Base-by-base conservation (phyloP, 2,797 vertebrate genomes). In the Orestias chungarensis region DNA sequence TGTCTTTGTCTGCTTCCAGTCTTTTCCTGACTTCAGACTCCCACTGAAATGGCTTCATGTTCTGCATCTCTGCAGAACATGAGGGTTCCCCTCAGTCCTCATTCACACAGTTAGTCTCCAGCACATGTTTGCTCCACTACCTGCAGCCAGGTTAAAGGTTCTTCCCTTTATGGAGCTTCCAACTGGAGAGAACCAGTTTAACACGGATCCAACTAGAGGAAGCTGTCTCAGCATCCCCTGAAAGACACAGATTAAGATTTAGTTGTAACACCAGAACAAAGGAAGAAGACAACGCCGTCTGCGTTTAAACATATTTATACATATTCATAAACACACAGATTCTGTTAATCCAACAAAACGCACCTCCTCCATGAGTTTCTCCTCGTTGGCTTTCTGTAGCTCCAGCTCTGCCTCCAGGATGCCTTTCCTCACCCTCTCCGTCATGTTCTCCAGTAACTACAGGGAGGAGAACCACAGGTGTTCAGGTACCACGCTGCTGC, bases 371-470 rank as follows among this genome's bases (percentile, higher is more conserved):
- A 98, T 86, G 43, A 99, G 96, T 23, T 96, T 96, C 40, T 98
- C 96, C 84, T 99, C 96, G 1, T 91, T 97, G 52, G 96, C 96
- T 88, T 95, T 97, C 79, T 96, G 95, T 46, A 99, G 94, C 85
- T 99, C 96, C 40, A 93, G 89, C 67, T 99, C 97, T 4, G 98
- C 98, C 88, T 99, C 98, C 89, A 94, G 92, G 81, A 99, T 99
- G 42, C 98, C 98, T 90, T 95, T 98, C 87, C 96, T 95, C 80
- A 99, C 96, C 40, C 99, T 95, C 85, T 99, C 98, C 0, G 97
- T 98, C 97, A 99, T 98, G 90, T 99, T 99, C 89, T 99, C 97
- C 88, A 99, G 80, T 27, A 99, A 90, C 98, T 99, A 23, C 68
- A 70, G 20, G 84, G 74, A 50, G 15, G 76, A 12, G 0, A 76